Conservation (phyloP, 2,113 vertebrate species). For the Aramus guarauna region DNA sequence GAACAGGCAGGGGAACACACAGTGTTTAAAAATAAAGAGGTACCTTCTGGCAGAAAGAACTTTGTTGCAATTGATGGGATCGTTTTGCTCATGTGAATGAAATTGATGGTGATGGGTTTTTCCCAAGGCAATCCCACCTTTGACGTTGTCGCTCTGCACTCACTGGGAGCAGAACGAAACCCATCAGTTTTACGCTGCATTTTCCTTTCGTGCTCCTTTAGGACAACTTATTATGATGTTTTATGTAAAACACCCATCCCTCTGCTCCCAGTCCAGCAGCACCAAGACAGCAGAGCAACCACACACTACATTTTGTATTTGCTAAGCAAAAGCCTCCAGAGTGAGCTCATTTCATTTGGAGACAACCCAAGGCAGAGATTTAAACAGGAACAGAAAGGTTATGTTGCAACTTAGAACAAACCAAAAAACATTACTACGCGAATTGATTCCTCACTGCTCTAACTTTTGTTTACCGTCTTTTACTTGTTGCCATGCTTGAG, state of each 20-base stretch:
- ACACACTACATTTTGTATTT: neutral
- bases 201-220: neutral
- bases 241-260: neutral
- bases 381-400: neutral
- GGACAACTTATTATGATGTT: neutral
- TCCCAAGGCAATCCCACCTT: neutral
- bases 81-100: neutral
- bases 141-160: neutral
- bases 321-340: neutral
- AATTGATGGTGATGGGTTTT: neutral
- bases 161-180: neutral
- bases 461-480: neutral
- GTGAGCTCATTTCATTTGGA: neutral
- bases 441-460: neutral
- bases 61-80: neutral
- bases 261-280: neutral
- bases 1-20: neutral
- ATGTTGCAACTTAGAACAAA: neutral
- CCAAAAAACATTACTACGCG: neutral
- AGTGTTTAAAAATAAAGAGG: neutral
- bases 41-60: neutral
- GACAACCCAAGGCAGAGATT: neutral
- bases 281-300: neutral
- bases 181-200: neutral
- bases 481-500: neutral